Percentiles rank a stretch among this genome's conserved stretches.
These are phyloP conservation scores for Boloria selene DNA, from an alignment of 2,888 invertebrate genomes.

Conservation along the genomic window DNA sequence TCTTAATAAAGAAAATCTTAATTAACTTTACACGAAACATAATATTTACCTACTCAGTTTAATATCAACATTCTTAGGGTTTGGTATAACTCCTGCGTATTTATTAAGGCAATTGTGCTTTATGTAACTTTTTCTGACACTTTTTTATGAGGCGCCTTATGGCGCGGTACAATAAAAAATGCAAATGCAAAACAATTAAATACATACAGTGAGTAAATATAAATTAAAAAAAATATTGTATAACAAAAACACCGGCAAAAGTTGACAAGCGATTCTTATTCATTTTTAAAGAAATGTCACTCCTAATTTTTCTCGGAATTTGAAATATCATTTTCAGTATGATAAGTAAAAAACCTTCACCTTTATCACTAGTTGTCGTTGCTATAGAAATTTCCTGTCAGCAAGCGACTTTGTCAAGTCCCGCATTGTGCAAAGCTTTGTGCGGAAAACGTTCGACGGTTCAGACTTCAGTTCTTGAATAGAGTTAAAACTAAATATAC, in stretches of 20 bases:
- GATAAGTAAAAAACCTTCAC: conserved; percentile 10
- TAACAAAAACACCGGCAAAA: background rate
- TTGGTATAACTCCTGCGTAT: background rate
- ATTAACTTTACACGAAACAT: no score
- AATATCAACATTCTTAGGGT: no score
- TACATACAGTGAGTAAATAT: background rate
- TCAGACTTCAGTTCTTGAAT: conserved; percentile 32
- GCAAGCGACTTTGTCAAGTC: conserved; percentile 37
- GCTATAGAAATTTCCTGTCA: conserved; percentile 38
- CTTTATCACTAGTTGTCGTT: conserved; percentile 30
- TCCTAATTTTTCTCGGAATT: conserved; percentile 19
- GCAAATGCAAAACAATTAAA: no score
- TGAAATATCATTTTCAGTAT: conserved; percentile 10
- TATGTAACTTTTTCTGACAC: background rate
- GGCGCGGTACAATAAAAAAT: background rate
- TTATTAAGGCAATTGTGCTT: background rate
- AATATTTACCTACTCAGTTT: no score
- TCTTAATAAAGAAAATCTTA: no score
- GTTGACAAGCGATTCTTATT: background rate
- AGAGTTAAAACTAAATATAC: conserved; percentile 32
- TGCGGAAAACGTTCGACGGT: conserved; percentile 38
- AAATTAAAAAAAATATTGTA: background rate
- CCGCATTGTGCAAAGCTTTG: conserved; percentile 38
- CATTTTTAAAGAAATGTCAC: conserved; percentile 22
- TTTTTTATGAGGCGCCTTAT: background rate